These are phyloP conservation scores for Gandaritis pyraliata DNA, from an alignment of 2,888 invertebrate species.

Conservation along the genomic window DNA sequence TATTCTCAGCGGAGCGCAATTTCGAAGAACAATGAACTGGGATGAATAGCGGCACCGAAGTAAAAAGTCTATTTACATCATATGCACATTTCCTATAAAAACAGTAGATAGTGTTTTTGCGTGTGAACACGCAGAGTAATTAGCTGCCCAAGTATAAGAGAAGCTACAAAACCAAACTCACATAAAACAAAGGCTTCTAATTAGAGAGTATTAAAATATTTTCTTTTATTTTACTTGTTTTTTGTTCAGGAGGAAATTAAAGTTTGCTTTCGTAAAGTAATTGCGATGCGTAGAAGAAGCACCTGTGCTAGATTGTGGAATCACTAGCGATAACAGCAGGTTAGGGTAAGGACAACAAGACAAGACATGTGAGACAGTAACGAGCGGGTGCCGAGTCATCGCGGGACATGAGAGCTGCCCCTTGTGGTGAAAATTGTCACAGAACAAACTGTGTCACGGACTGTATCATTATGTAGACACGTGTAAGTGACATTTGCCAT, in stretches of 20 bases:
- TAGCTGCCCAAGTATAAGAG: constrained; percentile 47
- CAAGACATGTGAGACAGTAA: constrained; percentile 77
- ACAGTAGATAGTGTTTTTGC: constrained; percentile 54
- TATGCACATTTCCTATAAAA: constrained; percentile 71
- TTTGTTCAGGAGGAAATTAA: constrained; percentile 3
- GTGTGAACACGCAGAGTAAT: constrained; percentile 58
- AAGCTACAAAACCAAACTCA: constrained; percentile 32
- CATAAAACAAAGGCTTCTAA: constrained; percentile 21
- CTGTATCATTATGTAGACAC: constrained; percentile 65
- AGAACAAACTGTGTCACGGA: constrained; percentile 75
- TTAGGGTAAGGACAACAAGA: constrained; percentile 56
- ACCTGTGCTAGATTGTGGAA: constrained; percentile 42
- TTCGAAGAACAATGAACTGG: constrained; percentile 79
- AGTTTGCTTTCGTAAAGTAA: constrained; percentile 8
- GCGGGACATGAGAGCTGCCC: constrained; percentile 73
- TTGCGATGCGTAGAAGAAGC: constrained; percentile 27
- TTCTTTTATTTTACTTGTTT: constrained; percentile 6
- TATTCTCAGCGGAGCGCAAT: constrained; percentile 77
- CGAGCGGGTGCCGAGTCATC: constrained; percentile 78
- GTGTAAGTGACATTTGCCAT: constrained; percentile 33
- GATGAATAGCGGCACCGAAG: constrained; percentile 76
- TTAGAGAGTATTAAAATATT: constrained; percentile 14
- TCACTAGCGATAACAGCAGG: constrained; percentile 75
- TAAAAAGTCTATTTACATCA: constrained; percentile 80
- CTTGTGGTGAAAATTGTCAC: constrained; percentile 76